Base-by-base conservation (phyloP, 2,888 invertebrate species). In the Dexiosoma caninum region DNA sequence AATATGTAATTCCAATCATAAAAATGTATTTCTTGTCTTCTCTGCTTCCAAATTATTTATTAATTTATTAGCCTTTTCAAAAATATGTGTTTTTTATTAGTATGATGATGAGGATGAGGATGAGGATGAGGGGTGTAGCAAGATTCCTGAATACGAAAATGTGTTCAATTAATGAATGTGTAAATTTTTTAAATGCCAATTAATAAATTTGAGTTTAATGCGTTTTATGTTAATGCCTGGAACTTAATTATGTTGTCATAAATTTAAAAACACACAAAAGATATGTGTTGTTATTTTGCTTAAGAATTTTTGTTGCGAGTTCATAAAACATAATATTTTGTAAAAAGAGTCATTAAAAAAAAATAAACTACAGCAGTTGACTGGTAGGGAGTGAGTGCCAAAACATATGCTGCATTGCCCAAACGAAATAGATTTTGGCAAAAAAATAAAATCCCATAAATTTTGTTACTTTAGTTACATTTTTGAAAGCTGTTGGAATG, bases 121-220 rank as follows among this genome's bases (percentile, higher is more conserved):
- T n/a, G n/a, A n/a, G n/a, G n/a, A n/a, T n/a, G n/a, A n/a, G n/a
- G 2, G 44, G 32, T 37, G 4, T 12, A 19, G 8, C n/a, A 9
- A n/a, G 8, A 4, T 3, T 6, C 14, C 5, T 2, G 7, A 19
- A 5, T 27, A 27, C 19, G 44, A 44, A 2, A 21, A 12, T 40
- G 19, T 66, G 40, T 67, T 81, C 55, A 77, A 81, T 81, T 81
- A 81, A 81, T 81, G 81, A 77, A 53, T 81, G 72, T 81, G 81
- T 77, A 81, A 77, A 81, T 81, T 69, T 74, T 66, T 81, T 77
- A 77, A 81, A 77, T 77, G 69, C 72, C 77, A 77, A 77, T 81
- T 81, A 72, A 81, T 81, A 81, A 74, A 81, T 74, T 72, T 57
- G 67, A 16, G 35, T 32, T 70, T 51, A 66, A 62, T 75, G 40